Evolutionary conservation across 2,797 vertebrate genomes (phyloP).

Genomic region (Trachops cirrhosus): DNA sequence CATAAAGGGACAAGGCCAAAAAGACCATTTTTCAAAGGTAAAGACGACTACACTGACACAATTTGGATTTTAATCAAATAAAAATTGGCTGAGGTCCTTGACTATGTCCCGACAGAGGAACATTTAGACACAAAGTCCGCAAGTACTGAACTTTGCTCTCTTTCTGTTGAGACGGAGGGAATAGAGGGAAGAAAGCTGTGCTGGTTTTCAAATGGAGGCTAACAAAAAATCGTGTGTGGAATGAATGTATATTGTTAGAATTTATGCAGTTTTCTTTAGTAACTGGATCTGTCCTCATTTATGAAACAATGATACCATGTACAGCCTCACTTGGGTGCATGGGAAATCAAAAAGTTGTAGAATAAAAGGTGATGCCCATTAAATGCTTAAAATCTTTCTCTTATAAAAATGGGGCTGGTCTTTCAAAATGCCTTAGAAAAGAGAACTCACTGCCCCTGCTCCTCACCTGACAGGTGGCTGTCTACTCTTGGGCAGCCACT

Average conservation of each 20-base stretch:
- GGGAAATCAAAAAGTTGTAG: neutral
- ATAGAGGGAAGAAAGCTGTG: neutral
- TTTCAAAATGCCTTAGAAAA: neutral
- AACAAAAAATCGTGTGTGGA: neutral
- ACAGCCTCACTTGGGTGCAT: neutral
- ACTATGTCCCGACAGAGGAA: neutral
- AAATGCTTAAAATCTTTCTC: neutral
- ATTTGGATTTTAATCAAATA: constrained; percentile 3
- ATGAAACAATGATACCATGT: neutral
- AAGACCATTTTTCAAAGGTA: neutral
- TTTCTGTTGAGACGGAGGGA: neutral
- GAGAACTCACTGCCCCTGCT: no score
- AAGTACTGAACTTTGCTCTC: neutral
- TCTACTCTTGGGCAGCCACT: neutral
- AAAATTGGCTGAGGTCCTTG: neutral
- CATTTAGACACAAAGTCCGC: neutral
- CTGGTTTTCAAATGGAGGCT: neutral
- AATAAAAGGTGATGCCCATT: neutral
- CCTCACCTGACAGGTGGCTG: neutral
- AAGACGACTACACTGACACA: neutral
- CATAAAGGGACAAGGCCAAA: neutral
- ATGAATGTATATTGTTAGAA: neutral
- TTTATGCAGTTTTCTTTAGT: neutral
- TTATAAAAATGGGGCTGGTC: neutral
- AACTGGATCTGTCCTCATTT: neutral